Evolutionary conservation across 2,797 vertebrate species (phyloP).

Genomic region (Phrynocephalus vlangalii): DNA sequence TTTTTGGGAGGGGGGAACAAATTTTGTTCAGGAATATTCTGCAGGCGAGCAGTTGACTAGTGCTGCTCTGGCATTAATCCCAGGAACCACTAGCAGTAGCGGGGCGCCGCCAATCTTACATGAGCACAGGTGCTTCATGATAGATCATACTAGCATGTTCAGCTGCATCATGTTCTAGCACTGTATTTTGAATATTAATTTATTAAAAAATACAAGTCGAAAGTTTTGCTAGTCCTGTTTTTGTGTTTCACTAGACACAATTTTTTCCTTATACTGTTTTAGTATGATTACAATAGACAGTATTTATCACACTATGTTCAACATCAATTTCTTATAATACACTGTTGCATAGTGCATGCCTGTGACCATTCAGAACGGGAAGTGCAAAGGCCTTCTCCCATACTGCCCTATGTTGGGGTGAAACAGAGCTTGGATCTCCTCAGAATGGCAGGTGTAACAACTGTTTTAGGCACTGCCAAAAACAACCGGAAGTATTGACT

Average conservation of each 20-base stretch:
- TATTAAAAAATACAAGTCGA: constrained; percentile 95
- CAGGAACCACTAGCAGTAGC: constrained; percentile 92
- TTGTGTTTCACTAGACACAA: not conserved
- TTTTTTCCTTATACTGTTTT: not conserved
- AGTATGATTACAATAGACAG: not conserved
- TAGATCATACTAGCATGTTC: constrained; percentile 93
- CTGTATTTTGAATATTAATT: constrained; percentile 99
- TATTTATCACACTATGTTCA: not conserved
- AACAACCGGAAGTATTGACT: not conserved
- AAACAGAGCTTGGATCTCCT: not conserved
- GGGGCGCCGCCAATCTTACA: constrained; percentile 81
- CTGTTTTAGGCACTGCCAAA: not conserved
- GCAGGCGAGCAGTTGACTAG: constrained; percentile 81
- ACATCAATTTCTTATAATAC: too few relatives aligned
- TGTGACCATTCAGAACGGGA: not conserved
- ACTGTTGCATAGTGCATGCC: too few relatives aligned
- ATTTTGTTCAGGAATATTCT: constrained; percentile 85
- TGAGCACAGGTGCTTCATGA: constrained; percentile 96
- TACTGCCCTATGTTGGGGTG: not conserved
- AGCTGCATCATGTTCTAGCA: constrained; percentile 98
- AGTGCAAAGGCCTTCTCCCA: not conserved
- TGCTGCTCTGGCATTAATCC: constrained; percentile 87
- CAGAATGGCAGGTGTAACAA: not conserved
- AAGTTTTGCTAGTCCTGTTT: constrained; percentile 52
- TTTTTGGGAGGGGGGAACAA: constrained; percentile 77